Base-by-base conservation (phyloP, 2,797 vertebrate genomes). In the Pampus argenteus region DNA sequence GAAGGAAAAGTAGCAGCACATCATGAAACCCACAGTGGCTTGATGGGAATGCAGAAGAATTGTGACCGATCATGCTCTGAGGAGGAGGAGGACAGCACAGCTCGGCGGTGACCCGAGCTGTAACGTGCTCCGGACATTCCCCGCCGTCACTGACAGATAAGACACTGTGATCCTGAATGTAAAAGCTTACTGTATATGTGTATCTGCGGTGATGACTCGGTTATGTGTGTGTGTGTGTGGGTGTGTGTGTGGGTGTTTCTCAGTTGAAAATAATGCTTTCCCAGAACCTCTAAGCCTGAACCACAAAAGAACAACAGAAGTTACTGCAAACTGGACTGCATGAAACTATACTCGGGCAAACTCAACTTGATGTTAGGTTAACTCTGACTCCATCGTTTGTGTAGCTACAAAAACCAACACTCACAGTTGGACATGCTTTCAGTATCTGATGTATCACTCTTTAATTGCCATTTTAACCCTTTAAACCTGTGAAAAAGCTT, bases 81-180 rank as follows among this genome's bases (percentile, higher is more conserved):
- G 56, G 69, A 84, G 76, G 83, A 18, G 31, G 78, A 79, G 79
- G 81, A 77, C 83, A 59, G 68, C 1, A 22, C 34, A 58, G 55
- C 71, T 76, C 20, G 40, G 71, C 62, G 69, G 75, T 79, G 81
- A 87, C 83, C 78, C 22, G 18, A 58, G 56, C 48, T 62, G 60
- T 74, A 80, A 51, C 54, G 69, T 25, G 56, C 71, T 74, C 69
- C 42, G 52, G 76, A 85, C 85, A 87, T 86, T 91, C 85, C 64
- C 76, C 49, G 68, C 76, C 49, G 68, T 65, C 61, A 65, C 52
- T 84, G 83, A 89, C 68, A 47, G 67, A 79, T 52, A 48, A 69
- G 66, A 45, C 79, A 70, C 63, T 11, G 25, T 59, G 38, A 55
- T 64, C 40, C 40, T 44, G 40, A 44, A 52, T 38, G 68, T 48